phyloP scores from a whole-genome alignment of 2,113 vertebrate genomes.

The Callipepla californica region DNA sequence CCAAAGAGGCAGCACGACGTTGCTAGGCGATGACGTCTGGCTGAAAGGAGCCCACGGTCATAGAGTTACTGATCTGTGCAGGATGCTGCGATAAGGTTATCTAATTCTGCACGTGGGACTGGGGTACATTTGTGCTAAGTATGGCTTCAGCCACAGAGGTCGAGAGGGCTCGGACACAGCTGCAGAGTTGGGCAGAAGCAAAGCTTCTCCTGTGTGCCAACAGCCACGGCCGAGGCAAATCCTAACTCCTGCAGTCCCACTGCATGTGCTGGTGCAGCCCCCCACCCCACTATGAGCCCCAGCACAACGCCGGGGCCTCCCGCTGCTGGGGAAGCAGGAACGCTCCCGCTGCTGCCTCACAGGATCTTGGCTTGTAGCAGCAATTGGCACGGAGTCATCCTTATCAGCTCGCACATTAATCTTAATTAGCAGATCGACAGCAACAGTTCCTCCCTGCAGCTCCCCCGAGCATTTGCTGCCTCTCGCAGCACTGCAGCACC shows the following conservation, averaged over 20 bases:
- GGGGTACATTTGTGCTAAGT: not conserved
- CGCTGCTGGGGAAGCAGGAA: conserved; percentile 36
- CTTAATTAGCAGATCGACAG: conserved; percentile 75
- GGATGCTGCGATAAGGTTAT: not conserved
- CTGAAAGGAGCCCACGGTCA: conserved; percentile 44
- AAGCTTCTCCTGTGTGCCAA: not conserved
- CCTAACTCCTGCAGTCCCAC: fast-evolving
- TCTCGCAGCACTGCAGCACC: not conserved
- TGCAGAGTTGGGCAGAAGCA: not conserved
- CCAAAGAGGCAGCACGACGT: conserved; percentile 23
- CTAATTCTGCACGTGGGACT: not conserved
- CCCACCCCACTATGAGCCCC: not conserved
- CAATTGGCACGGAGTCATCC: conserved; percentile 62
- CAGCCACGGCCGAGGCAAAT: not conserved
- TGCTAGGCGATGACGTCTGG: conserved; percentile 56
- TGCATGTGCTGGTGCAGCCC: not conserved
- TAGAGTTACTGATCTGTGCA: conserved; percentile 25
- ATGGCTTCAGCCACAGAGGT: not conserved
- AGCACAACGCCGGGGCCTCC: not conserved
- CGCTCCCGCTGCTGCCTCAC: not conserved
- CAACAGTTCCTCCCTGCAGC: conserved; percentile 53
- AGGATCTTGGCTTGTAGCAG: conserved; percentile 27
- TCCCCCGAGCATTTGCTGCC: conserved; percentile 53
- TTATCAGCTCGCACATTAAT: conserved; percentile 76
- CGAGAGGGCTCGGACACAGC: not conserved